phyloP scores from a whole-genome alignment of 1,140 invertebrate species.

The Bombus impatiens region DNA sequence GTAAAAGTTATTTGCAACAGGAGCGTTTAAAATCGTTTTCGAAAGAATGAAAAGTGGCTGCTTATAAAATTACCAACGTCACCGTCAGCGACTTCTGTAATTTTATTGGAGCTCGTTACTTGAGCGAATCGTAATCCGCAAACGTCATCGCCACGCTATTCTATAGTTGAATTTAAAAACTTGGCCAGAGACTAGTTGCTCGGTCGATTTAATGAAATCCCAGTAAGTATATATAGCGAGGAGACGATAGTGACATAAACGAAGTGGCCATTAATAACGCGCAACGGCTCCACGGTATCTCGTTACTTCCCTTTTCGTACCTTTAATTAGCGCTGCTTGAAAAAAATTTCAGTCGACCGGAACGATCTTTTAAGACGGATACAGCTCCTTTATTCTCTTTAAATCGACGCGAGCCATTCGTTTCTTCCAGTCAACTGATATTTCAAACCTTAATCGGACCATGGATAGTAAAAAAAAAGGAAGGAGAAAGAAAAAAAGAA shows the following conservation, averaged over 20 bases:
- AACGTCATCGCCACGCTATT: background rate
- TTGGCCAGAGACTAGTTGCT: constrained; percentile 66
- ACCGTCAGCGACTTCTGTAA: background rate
- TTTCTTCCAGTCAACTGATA: background rate
- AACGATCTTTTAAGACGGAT: constrained; percentile 20
- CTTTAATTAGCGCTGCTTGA: constrained; percentile 42
- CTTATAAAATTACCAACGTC: constrained; percentile 3
- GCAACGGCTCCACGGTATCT: constrained; percentile 58
- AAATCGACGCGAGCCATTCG: background rate
- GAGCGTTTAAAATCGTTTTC: background rate
- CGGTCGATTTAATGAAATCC: constrained; percentile 73
- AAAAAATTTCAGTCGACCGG: constrained; percentile 27
- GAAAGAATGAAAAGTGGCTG: background rate
- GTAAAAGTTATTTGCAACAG: background rate
- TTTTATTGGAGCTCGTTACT: constrained; percentile 9
- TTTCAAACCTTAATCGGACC: background rate
- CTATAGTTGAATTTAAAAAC: constrained; percentile 65
- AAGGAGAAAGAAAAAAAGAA: background rate
- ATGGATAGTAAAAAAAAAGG: background rate
- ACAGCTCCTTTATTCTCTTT: background rate
- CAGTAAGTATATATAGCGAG: constrained; percentile 47
- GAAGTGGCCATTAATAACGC: constrained; percentile 71
- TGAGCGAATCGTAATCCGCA: constrained; percentile 7
- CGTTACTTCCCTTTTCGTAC: constrained; percentile 61
- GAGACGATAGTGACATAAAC: constrained; percentile 58